These are phyloP conservation scores for Lophochroa leadbeateri DNA, from an alignment of 2,113 vertebrate species.

Conservation along the genomic window DNA sequence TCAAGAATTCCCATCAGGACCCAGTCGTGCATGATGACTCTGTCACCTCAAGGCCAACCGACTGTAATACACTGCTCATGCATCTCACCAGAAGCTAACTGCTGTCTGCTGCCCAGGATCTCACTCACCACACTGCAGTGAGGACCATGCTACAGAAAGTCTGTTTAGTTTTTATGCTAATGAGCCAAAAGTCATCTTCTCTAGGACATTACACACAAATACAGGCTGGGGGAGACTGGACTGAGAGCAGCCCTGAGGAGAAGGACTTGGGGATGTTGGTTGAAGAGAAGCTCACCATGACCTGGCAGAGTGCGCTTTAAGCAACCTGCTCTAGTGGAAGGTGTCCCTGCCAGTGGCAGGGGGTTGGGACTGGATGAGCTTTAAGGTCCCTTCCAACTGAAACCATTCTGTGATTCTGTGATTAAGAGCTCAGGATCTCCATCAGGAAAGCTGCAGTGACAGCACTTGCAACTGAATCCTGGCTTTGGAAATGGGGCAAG, in stretches of 20 bases:
- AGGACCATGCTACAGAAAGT: background rate
- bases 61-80: rapidly evolving
- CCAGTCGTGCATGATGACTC: rapidly evolving
- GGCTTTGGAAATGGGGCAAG: background rate
- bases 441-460: too few species aligned
- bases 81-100: background rate
- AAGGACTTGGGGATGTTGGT: background rate
- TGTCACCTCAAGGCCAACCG: background rate
- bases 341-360: background rate
- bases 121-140: background rate
- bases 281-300: background rate
- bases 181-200: background rate
- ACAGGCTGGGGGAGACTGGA: background rate
- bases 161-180: rapidly evolving
- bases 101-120: background rate
- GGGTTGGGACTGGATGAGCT: background rate
- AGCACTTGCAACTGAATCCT: rapidly evolving
- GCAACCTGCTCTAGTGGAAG: background rate
- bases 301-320: background rate
- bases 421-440: background rate
- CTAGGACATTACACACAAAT: background rate
- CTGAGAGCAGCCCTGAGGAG: background rate
- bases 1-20: background rate
- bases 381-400: background rate
- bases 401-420: background rate